Evolutionary conservation across 2,113 vertebrate species (phyloP), one percentile per base, ranked within the genome.

Genomic region (Lepus timidus): DNA sequence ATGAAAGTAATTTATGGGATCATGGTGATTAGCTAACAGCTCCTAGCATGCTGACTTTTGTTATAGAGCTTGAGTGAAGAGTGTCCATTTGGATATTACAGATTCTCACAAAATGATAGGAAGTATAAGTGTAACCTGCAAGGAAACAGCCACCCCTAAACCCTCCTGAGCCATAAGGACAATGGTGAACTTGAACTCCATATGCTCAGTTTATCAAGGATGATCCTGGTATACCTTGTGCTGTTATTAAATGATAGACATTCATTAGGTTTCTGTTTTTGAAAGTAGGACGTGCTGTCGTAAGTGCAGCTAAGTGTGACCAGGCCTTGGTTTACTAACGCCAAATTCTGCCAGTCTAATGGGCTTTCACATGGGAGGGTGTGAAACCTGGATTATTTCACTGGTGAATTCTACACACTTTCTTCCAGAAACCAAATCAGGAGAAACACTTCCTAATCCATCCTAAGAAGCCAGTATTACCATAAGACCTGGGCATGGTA

Each of bases 101-200:
- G 1, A 51, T 51, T 78, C 27, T 55, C 65, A 49, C 29, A 36
- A 49, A 31, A 11, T 10, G 3, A 17, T 11, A 61, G 27, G 9
- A 55, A 9, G 0, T 12, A 5, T 23, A 9, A 13, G 8, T 20
- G 6, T 5, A 25, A 1, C 36, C 27, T 29, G 0, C 17, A 3
- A 71, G 51, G 9, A 2, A 51, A 9, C 0, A 22, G 12, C 5
- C 13, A 20, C 0, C 1, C 4, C 11, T 1, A 31, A 0, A 31
- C 10, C 19, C 27, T 55, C 20, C 6, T 76, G 9, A 1, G 64
- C 9, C 29, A 3, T 9, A 12, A 36, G 19, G 14, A 5, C 22
- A 20, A 61, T 0, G 19, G 19, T 62, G 17, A 51, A 4, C 14
- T 86, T 49, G 92, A 29, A 27, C 39, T 22, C 1, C 14, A 20